These are phyloP conservation scores for Subanguina moxae DNA, from an alignment of 1,140 invertebrate species.

Conservation along the genomic window DNA sequence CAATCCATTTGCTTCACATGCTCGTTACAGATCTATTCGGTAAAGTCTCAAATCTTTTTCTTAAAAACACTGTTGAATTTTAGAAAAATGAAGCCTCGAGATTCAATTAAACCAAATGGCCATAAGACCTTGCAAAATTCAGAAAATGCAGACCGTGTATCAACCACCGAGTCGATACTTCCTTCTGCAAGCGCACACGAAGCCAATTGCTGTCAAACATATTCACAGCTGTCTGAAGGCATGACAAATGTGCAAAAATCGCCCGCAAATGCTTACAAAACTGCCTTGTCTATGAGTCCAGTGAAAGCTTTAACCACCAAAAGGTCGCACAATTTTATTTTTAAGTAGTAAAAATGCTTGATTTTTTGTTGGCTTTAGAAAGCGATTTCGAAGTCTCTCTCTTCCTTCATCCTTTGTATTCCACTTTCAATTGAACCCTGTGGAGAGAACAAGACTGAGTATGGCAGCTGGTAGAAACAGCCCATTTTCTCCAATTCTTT, in stretches of 20 bases:
- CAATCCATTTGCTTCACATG: conserved; percentile 36
- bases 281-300: too few species aligned
- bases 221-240: too few species aligned
- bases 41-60: too few species aligned
- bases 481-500: conserved; percentile 1
- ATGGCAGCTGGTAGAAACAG: not conserved
- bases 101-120: not conserved
- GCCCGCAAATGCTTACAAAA: too few species aligned
- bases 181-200: too few species aligned
- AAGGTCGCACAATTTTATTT: not conserved
- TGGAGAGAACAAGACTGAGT: not conserved
- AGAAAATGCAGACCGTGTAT: too few species aligned
- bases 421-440: not conserved
- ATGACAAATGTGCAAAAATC: too few species aligned
- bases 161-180: too few species aligned
- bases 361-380: not conserved
- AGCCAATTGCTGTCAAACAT: too few species aligned
- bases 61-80: too few species aligned
- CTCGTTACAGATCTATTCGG: conserved; percentile 38
- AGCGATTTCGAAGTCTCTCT: not conserved
- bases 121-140: not conserved
- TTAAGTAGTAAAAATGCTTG: not conserved
- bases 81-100: conserved; percentile 33
- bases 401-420: conserved; percentile 17
- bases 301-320: not conserved